Conservation (phyloP, 2,888 invertebrate species). For the Nemoura dubitans region DNA sequence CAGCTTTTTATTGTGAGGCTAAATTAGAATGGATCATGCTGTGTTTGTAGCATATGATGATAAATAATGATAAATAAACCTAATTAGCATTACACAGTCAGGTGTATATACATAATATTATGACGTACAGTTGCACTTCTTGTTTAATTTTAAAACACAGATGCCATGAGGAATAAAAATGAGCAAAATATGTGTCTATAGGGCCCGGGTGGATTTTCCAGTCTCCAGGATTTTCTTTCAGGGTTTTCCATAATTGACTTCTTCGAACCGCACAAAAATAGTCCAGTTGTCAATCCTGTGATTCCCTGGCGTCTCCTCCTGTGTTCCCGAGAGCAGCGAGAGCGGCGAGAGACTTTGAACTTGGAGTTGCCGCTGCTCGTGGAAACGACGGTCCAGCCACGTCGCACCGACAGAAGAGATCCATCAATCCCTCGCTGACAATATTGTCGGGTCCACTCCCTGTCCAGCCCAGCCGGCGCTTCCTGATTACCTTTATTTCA, state of each 20-base stretch:
- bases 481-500: conserved; percentile 7
- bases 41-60: background rate
- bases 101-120: too few species aligned
- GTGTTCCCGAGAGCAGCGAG: background rate
- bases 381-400: background rate
- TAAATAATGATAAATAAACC: background rate
- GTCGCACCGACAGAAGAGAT: background rate
- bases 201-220: too few species aligned
- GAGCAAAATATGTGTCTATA: too few species aligned
- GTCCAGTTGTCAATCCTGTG: too few species aligned
- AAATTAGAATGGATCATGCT: background rate
- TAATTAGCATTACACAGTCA: conserved; percentile 2
- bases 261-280: background rate
- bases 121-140: too few species aligned
- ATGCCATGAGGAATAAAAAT: too few species aligned
- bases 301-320: too few species aligned
- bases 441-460: background rate
- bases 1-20: conserved; percentile 10
- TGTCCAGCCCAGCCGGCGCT: conserved; percentile 2
- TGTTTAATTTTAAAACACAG: too few species aligned
- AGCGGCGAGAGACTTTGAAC: background rate
- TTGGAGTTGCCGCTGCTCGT: too few species aligned
- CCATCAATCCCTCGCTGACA: background rate
- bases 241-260: background rate
- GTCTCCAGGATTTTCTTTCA: too few species aligned